Base-by-base conservation (phyloP, 2,888 invertebrate species). In the Silvanus unidentatus region DNA sequence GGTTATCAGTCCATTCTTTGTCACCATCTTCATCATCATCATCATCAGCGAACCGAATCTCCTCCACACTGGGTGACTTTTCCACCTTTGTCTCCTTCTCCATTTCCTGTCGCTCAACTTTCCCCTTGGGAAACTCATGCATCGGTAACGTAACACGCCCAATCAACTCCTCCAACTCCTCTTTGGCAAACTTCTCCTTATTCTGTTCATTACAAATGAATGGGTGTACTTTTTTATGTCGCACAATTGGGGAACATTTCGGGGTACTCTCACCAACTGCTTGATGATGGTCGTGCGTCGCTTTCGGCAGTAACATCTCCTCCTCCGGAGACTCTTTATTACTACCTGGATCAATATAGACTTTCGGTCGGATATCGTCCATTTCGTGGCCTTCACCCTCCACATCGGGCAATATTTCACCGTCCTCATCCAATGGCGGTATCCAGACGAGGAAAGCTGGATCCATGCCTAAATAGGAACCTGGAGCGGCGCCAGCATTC, bases 361-460 rank as follows among this genome's bases (percentile, higher is more conserved):
- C 54, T 49, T 64, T 64, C 1, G 66, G 64, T 43, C 59, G 51
- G 10, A 67, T 61, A 35, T 69, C 65, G 12, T 74, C 73, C 55
- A 62, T 60, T 49, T 75, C 75, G 55, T 76, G 75, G 37, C 73
- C 66, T 1, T 73, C 72, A 15, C 69, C 69, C 46, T 78, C 77
- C 2, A 78, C 77, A 37, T 80, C 78, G 36, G 77, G 77, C 29
- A 82, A 70, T n/a, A 80, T 78, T 44, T 84, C 83, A 1, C 81
- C 82, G 32, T 59, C 51, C 52, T 84, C 84, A 56, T 84, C 84
- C 14, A 87, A 71, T 0, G 90, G 90, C 4, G 91, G 90, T 53
- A 90, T 89, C 89, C 89, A 91, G 1, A 90, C 85, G 37, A 90
- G 73, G 67, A 88, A 90, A 0, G 89, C 89, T 1, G 90, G 90